Percentiles rank a stretch among this genome's conserved stretches.
phyloP scores from a whole-genome alignment of 2,797 vertebrate genomes.

The Tenualosa ilisha region DNA sequence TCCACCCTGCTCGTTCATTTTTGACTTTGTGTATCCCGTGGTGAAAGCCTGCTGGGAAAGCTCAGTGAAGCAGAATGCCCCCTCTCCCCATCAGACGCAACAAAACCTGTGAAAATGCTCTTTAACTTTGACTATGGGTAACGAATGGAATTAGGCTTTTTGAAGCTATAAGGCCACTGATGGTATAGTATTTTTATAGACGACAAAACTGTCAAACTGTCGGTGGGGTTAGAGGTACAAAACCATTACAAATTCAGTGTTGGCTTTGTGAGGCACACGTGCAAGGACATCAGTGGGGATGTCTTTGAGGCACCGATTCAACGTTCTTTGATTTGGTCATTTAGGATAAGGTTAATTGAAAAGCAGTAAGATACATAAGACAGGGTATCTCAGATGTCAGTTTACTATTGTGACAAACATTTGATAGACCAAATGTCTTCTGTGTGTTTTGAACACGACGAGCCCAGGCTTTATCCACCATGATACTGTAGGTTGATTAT shows the following conservation, averaged over 20 bases:
- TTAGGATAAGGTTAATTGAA: neutral
- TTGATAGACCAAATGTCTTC: neutral
- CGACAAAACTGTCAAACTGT: neutral
- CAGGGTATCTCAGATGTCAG: too few species aligned
- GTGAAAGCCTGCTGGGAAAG: constrained; percentile 54
- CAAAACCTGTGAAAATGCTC: constrained; percentile 4
- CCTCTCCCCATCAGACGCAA: neutral
- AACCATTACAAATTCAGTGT: neutral
- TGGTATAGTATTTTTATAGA: neutral
- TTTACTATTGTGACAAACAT: neutral
- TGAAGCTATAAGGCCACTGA: neutral
- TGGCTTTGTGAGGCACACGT: neutral
- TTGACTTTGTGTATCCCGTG: constrained; percentile 54
- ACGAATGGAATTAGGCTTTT: neutral
- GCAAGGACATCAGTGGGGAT: neutral
- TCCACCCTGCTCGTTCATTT: constrained; percentile 25
- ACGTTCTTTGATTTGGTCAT: neutral
- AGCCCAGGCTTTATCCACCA: neutral
- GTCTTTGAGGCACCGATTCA: neutral
- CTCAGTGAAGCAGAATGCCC: constrained; percentile 61
- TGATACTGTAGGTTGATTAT: neutral
- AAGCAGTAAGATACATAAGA: neutral
- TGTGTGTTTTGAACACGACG: neutral
- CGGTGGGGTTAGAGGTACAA: neutral
- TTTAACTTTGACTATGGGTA: neutral